phyloP scores from a whole-genome alignment of 2,797 vertebrate species.

The Anniella stebbinsi region DNA sequence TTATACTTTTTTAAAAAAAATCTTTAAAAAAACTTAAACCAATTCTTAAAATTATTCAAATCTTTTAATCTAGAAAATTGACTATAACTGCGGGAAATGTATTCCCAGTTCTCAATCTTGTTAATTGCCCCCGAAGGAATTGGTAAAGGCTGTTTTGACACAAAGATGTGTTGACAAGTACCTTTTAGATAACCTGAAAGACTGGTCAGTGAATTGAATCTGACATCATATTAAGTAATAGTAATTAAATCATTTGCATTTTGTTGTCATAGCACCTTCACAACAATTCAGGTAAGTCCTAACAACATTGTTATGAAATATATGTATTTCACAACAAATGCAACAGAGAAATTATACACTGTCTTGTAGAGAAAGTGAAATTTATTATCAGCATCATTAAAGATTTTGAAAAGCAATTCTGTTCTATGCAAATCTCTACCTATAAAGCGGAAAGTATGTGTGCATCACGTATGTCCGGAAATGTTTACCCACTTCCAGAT shows the following conservation, averaged over 20 bases:
- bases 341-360: background rate
- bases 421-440: too few species aligned
- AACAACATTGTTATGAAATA: slow-evolving; percentile 23
- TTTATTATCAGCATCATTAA: background rate
- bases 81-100: background rate
- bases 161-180: slow-evolving; percentile 40
- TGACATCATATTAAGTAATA: slow-evolving; percentile 56
- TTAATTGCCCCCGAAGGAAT: slow-evolving; percentile 30
- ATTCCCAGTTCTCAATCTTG: background rate
- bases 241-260: slow-evolving; percentile 59
- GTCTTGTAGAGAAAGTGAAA: background rate
- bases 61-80: background rate
- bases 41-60: background rate
- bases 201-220: slow-evolving; percentile 60
- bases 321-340: slow-evolving; percentile 7
- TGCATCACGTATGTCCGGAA: too few species aligned
- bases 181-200: slow-evolving; percentile 63
- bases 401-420: background rate
- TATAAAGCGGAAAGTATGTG: too few species aligned
- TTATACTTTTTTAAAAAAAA: too few species aligned
- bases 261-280: slow-evolving; percentile 60
- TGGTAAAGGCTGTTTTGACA: slow-evolving; percentile 37
- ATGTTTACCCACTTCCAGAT: too few species aligned
- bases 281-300: slow-evolving; percentile 57
- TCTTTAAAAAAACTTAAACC: too few species aligned